phyloP scores from a whole-genome alignment of 2,797 vertebrate genomes.

The Esox lucius region DNA sequence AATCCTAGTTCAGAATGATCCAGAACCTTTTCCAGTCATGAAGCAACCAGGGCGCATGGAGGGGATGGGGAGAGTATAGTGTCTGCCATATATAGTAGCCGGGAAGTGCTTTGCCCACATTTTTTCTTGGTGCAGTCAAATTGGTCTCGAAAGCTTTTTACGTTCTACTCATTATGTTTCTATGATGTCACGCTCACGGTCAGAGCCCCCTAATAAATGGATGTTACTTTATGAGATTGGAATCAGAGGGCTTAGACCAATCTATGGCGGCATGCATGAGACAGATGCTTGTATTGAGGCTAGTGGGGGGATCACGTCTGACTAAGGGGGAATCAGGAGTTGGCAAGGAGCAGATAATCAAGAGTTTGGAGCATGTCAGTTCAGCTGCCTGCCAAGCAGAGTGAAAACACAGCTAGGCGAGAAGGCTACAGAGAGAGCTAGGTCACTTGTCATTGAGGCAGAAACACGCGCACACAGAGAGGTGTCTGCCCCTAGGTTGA shows the following conservation, averaged over 20 bases:
- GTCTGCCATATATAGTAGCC: neutral
- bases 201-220: slow-evolving; percentile 1
- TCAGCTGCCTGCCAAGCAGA: neutral
- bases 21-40: neutral
- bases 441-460: neutral
- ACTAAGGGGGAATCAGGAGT: neutral
- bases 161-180: slow-evolving; percentile 34
- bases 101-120: neutral
- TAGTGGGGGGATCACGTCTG: neutral
- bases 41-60: neutral
- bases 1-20: slow-evolving; percentile 4
- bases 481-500: neutral
- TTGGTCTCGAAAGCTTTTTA: neutral
- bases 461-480: neutral
- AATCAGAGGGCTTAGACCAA: neutral
- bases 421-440: neutral
- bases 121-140: neutral
- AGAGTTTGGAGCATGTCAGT: neutral
- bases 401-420: slow-evolving; percentile 2
- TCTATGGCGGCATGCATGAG: neutral
- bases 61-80: neutral
- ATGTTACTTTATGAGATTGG: neutral
- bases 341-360: neutral
- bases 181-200: slow-evolving; percentile 34
- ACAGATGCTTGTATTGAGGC: neutral